A percentile compares a stretch with the other conserved stretches of the same genome.
These are phyloP conservation scores for Cricetomys ansorgei DNA, from an alignment of 2,113 vertebrate genomes.

Conservation along the genomic window DNA sequence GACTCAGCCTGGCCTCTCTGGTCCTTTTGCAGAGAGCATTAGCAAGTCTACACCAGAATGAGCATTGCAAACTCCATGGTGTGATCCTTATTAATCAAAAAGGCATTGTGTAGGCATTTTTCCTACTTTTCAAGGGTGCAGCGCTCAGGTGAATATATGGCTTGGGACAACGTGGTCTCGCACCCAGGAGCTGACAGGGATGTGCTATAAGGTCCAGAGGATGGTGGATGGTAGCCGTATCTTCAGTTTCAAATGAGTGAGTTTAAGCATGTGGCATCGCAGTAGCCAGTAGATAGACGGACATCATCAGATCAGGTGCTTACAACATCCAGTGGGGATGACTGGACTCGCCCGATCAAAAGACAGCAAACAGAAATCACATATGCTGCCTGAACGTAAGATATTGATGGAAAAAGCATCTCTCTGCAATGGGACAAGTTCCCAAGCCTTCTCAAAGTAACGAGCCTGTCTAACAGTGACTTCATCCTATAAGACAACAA, in stretches of 20 bases:
- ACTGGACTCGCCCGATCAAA: background rate
- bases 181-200: background rate
- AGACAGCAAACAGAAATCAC: background rate
- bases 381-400: background rate
- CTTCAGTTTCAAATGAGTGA: background rate
- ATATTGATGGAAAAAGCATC: background rate
- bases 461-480: background rate
- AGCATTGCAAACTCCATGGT: background rate
- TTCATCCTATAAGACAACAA: background rate
- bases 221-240: background rate
- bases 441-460: background rate
- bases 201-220: background rate
- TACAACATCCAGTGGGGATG: background rate
- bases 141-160: background rate
- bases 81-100: background rate
- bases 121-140: background rate
- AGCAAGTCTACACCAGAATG: fast-evolving
- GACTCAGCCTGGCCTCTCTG: fast-evolving
- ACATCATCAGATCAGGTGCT: background rate
- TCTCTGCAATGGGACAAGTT: background rate
- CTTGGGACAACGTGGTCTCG: background rate
- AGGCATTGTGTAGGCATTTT: background rate
- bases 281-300: background rate
- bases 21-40: fast-evolving
- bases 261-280: background rate